phyloP scores from a whole-genome alignment of 1,140 invertebrate species.

The Babylonia areolata region DNA sequence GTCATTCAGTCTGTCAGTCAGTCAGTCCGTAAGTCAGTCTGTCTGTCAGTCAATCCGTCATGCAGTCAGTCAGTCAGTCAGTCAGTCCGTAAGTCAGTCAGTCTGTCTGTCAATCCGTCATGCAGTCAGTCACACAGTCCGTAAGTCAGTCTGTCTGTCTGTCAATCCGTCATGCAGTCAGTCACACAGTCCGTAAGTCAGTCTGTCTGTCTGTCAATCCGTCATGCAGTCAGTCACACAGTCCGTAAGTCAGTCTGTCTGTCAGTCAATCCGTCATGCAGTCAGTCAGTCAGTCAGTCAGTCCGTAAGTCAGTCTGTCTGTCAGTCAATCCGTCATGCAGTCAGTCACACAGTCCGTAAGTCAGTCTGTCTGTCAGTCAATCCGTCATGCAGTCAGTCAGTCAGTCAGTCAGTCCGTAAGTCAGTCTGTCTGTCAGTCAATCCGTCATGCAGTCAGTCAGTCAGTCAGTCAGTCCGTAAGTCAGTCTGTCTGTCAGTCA shows the following conservation, averaged over 20 bases:
- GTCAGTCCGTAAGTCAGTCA: constrained; percentile 52
- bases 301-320: constrained; percentile 54
- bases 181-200: constrained; percentile 48
- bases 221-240: constrained; percentile 38
- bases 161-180: constrained; percentile 19
- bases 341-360: constrained; percentile 54
- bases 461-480: constrained; percentile 54
- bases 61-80: constrained; percentile 52
- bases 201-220: constrained; percentile 50
- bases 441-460: constrained; percentile 55
- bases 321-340: constrained; percentile 55
- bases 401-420: constrained; percentile 56
- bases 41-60: constrained; percentile 20
- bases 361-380: constrained; percentile 60
- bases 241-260: constrained; percentile 50
- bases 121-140: constrained; percentile 51
- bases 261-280: constrained; percentile 50
- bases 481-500: constrained; percentile 56
- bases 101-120: too few relatives aligned
- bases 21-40: constrained; percentile 53
- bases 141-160: constrained; percentile 53
- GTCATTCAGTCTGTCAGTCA: constrained; percentile 55
- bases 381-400: constrained; percentile 56
- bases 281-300: constrained; percentile 52
- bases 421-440: constrained; percentile 56